A percentile compares a stretch with the other conserved stretches of the same genome.
These are phyloP conservation scores for Lithobius niger DNA, from an alignment of 1,140 invertebrate species.

Conservation along the genomic window DNA sequence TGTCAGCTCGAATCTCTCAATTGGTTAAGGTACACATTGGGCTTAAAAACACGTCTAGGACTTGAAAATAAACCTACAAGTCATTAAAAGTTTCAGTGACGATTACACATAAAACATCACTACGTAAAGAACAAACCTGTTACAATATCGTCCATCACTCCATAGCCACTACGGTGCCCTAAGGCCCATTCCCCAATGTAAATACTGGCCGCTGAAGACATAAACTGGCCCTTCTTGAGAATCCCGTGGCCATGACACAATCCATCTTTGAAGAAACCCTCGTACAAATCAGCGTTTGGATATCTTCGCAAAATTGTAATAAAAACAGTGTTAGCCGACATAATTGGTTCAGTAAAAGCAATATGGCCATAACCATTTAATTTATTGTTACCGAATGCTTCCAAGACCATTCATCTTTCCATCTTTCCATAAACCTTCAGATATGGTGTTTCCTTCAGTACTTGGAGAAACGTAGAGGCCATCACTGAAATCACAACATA, in stretches of 20 bases:
- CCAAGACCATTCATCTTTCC: conserved; percentile 69
- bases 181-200: conserved; percentile 73
- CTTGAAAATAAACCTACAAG: too few species aligned
- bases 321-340: too few species aligned
- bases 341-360: too few species aligned
- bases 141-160: conserved; percentile 70
- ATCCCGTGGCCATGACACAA: conserved; percentile 68
- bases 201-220: conserved; percentile 52
- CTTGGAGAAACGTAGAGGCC: conserved; percentile 24
- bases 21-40: too few species aligned
- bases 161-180: conserved; percentile 65
- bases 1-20: too few species aligned
- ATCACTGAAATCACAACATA: conserved; percentile 25
- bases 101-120: too few species aligned
- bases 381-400: conserved; percentile 50
- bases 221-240: conserved; percentile 62
- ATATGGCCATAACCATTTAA: too few species aligned
- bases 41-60: too few species aligned
- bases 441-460: conserved; percentile 29
- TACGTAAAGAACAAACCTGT: conserved; percentile 24
- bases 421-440: conserved; percentile 72
- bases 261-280: conserved; percentile 72
- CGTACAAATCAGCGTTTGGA: conserved; percentile 56
- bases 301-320: too few species aligned
- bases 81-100: too few species aligned